Percentiles rank a stretch among this genome's conserved stretches.
Evolutionary conservation across 2,113 vertebrate species (phyloP).

Genomic region (Corydoras maculifer): DNA sequence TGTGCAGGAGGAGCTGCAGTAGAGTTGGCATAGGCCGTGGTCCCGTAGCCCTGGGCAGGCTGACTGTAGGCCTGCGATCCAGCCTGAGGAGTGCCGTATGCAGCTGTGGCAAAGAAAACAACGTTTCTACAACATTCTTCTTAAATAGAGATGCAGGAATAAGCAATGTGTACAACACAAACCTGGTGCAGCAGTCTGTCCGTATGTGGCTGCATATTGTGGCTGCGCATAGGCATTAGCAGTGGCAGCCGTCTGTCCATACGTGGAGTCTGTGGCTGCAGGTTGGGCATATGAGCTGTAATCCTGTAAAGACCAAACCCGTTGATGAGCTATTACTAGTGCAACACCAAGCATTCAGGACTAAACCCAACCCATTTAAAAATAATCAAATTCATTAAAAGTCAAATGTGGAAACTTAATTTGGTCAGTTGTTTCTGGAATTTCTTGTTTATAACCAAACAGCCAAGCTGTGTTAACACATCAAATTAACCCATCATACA

Average conservation of each 20-base stretch:
- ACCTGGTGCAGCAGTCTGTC: conserved; percentile 40
- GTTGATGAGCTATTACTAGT: no score
- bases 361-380: no score
- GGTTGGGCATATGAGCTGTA: conserved; percentile 43
- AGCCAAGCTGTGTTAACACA: no score
- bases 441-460: no score
- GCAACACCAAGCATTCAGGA: no score
- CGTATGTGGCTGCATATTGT: conserved; percentile 44
- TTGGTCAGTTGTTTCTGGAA: no score
- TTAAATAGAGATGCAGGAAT: background rate
- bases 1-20: conserved; percentile 63
- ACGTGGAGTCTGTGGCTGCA: conserved; percentile 59
- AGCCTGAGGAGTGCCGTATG: conserved; percentile 71
- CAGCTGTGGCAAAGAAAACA: conserved; percentile 47
- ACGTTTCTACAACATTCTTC: background rate
- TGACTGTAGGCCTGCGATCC: conserved; percentile 75
- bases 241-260: conserved; percentile 37
- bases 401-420: no score
- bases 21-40: conserved; percentile 68
- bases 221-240: conserved; percentile 43
- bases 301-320: no score
- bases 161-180: background rate
- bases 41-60: conserved; percentile 75
- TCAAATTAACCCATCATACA: no score
- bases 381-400: no score